phyloP scores from a whole-genome alignment of 1,140 invertebrate species.

The Zaprionus taronus region DNA sequence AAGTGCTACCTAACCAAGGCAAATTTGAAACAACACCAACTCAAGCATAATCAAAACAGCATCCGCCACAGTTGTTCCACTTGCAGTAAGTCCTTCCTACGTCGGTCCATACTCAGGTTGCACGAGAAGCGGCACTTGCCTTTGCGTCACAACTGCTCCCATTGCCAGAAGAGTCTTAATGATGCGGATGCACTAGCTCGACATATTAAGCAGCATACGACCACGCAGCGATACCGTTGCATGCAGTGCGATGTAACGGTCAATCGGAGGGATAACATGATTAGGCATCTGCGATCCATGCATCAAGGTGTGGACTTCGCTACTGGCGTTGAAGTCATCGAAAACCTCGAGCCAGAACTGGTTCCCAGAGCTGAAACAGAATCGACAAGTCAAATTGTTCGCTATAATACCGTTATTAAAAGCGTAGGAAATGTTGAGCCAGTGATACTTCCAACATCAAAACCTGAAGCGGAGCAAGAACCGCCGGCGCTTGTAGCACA shows the following conservation, averaged over 20 bases:
- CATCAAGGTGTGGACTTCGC: constrained; percentile 85
- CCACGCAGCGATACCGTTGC: constrained; percentile 86
- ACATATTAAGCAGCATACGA: constrained; percentile 79
- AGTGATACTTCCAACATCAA: constrained; percentile 31
- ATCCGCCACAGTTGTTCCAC: constrained; percentile 48
- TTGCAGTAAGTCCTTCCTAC: constrained; percentile 69
- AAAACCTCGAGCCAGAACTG: background rate
- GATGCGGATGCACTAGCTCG: constrained; percentile 63
- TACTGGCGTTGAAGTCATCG: constrained; percentile 44
- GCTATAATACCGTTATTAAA: constrained; percentile 71
- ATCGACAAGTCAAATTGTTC: constrained; percentile 8
- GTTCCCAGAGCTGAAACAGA: background rate
- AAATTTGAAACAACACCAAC: constrained; percentile 82
- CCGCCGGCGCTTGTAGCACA: background rate
- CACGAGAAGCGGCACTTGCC: constrained; percentile 62
- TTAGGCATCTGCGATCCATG: constrained; percentile 87
- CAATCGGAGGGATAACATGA: constrained; percentile 87
- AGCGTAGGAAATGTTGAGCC: constrained; percentile 77
- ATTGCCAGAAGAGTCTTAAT: constrained; percentile 63
- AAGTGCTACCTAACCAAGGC: constrained; percentile 85
- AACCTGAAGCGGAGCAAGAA: constrained; percentile 15
- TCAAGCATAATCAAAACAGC: constrained; percentile 65
- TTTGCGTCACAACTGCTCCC: constrained; percentile 45
- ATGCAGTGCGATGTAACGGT: constrained; percentile 86
- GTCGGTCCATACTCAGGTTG: constrained; percentile 60